A percentile compares a stretch with the other conserved stretches of the same genome.
These are phyloP conservation scores for Hyperoplus immaculatus DNA, from an alignment of 2,797 vertebrate genomes.

Conservation along the genomic window DNA sequence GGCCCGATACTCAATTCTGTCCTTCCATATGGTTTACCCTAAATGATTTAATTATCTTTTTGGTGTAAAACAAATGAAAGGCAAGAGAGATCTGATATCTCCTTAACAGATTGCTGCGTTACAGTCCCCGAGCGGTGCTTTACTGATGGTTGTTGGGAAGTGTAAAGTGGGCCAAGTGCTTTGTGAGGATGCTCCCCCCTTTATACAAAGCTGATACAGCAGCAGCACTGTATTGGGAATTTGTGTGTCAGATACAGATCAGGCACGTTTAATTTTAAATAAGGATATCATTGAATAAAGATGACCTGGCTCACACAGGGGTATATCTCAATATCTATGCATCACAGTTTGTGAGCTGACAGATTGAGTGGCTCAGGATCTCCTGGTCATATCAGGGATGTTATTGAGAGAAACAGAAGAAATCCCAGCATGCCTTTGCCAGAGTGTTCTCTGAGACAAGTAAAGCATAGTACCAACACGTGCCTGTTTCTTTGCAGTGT, in stretches of 20 bases:
- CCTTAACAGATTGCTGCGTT: slow-evolving; percentile 93
- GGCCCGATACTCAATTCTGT: slow-evolving; percentile 65
- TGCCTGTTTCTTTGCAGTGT: slow-evolving; percentile 77
- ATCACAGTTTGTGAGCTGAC: slow-evolving; percentile 47
- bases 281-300: slow-evolving; percentile 80
- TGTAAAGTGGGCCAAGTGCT: slow-evolving; percentile 84
- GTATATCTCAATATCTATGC: slow-evolving; percentile 59
- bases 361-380: slow-evolving; percentile 61
- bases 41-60: slow-evolving; percentile 99
- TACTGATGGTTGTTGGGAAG: slow-evolving; percentile 84
- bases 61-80: slow-evolving; percentile 97
- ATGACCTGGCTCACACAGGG: slow-evolving; percentile 71
- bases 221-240: slow-evolving; percentile 74
- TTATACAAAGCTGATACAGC: slow-evolving; percentile 68
- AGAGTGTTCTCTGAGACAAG: slow-evolving; percentile 78
- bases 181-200: slow-evolving; percentile 69
- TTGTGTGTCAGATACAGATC: slow-evolving; percentile 83
- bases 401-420: slow-evolving; percentile 70
- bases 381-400: slow-evolving; percentile 73
- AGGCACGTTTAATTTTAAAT: slow-evolving; percentile 81
- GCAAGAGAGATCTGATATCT: slow-evolving; percentile 93
- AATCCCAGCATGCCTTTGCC: slow-evolving; percentile 68
- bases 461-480: slow-evolving; percentile 76
- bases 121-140: slow-evolving; percentile 91
- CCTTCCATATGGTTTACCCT: slow-evolving; percentile 86